phyloP scores from a whole-genome alignment of 2,113 vertebrate genomes.

The Hippocampus guttulatus region DNA sequence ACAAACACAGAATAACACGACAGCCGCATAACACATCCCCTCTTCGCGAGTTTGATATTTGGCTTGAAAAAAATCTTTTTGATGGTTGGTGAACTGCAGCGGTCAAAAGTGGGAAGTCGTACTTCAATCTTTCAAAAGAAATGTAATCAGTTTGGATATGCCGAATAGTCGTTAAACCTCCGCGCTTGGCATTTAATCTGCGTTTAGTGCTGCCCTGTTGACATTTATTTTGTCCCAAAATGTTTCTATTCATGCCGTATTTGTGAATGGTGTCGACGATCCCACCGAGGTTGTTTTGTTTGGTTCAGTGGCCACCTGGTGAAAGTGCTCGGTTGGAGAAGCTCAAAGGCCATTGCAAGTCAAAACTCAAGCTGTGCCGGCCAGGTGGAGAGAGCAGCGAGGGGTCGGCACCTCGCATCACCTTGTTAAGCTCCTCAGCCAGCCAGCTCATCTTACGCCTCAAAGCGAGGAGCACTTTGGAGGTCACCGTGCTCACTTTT shows the following conservation, averaged over 20 bases:
- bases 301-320: slow-evolving; percentile 28
- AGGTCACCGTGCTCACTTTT: slow-evolving; percentile 45
- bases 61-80: too few relatives aligned
- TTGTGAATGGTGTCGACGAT: not conserved
- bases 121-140: too few relatives aligned
- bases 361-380: slow-evolving; percentile 48
- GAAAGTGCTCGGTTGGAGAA: slow-evolving; percentile 40
- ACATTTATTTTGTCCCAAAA: slow-evolving; percentile 10
- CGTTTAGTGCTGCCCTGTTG: not conserved
- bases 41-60: too few relatives aligned
- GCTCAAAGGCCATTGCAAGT: slow-evolving; percentile 29
- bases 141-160: not conserved
- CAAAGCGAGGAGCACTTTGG: slow-evolving; percentile 43
- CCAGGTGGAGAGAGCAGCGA: slow-evolving; percentile 60
- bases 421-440: slow-evolving; percentile 34
- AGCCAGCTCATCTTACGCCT: slow-evolving; percentile 29
- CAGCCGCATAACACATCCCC: too few relatives aligned
- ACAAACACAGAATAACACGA: too few relatives aligned
- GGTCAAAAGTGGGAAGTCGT: too few relatives aligned
- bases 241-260: slow-evolving; percentile 5
- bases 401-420: slow-evolving; percentile 48
- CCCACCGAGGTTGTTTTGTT: slow-evolving; percentile 14
- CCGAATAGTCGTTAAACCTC: not conserved
- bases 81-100: too few relatives aligned
- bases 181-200: not conserved